Conservation (phyloP, 2,113 vertebrate species). For the Cervus canadensis region DNA sequence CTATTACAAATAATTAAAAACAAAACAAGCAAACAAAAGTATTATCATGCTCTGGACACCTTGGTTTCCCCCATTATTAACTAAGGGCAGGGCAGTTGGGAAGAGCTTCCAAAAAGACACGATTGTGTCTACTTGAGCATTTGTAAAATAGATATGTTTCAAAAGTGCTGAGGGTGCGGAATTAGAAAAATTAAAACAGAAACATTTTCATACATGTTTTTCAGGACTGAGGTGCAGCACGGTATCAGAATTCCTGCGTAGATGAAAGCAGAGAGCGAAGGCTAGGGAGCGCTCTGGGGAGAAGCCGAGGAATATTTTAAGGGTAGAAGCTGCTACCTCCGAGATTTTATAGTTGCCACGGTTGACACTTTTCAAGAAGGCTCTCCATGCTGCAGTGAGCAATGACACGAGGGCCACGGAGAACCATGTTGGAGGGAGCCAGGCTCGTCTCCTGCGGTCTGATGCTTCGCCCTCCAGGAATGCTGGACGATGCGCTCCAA, state of each 20-base stretch:
- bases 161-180: neutral
- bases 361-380: neutral
- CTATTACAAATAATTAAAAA: neutral
- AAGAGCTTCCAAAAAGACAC: neutral
- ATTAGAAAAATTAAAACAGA: neutral
- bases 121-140: neutral
- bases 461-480: slow-evolving; percentile 7
- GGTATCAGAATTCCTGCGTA: neutral
- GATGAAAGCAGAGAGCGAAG: neutral
- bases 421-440: neutral
- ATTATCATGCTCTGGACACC: neutral
- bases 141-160: neutral
- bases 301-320: neutral
- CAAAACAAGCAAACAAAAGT: neutral
- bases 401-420: slow-evolving; percentile 29
- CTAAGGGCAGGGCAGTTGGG: neutral
- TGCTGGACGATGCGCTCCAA: fast-evolving
- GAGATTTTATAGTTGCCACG: slow-evolving; percentile 53
- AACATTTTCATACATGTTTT: neutral
- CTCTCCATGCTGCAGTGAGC: slow-evolving; percentile 47
- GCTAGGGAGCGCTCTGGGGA: neutral
- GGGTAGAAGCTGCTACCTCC: slow-evolving; percentile 3
- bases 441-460: neutral
- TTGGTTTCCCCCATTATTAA: slow-evolving; percentile 17
- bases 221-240: neutral